Base-by-base conservation (phyloP, 2,888 invertebrate genomes). In the Cylloceria caligata region DNA sequence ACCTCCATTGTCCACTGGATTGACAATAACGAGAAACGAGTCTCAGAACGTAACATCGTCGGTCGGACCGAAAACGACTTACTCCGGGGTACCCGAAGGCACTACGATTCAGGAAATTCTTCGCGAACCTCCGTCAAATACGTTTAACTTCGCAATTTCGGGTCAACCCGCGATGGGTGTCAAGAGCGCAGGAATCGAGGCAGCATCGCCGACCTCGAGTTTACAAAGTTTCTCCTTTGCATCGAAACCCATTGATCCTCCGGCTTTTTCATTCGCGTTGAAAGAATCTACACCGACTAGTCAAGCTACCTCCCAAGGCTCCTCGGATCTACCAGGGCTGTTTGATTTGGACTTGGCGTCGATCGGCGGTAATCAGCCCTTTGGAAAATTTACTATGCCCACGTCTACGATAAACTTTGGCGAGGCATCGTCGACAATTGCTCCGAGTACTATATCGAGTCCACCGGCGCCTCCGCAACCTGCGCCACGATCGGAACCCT, bases 221-320 rank as follows among this genome's bases (percentile, higher is more conserved):
- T 60, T 83, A 3, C 84, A 84, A 64, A 74, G 75, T 62, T 87
- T 88, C 68, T 89, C 89, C 1, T 89, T 88, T 24, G 86, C 87
- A 21, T 81, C 86, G 2, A 89, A 88, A 60, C 71, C 88, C 1
- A 67, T 83, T 0, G 82, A 81, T 62, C 13, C 76, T 3, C 80
- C 84, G 9, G 79, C 82, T 3, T 76, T 86, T 42, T 76, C 86
- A 2, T 81, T 86, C 11, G 77, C 82, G 1, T 4, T 83, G 27
- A 87, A 86, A 57, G 34, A 84, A 49, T 27, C 76, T 21, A 42
- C 72, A 6, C 73, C 84, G 13, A 4, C 83, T 55, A 64, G 39
- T 34, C 84, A 86, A 67, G 30, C 83, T 11, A 52, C 83, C 4
- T 34, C 80, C 2, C 88, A 87, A 62, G 79, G 71, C 13, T 16